A percentile compares a stretch with the other conserved stretches of the same genome.
Conservation (phyloP, 1,140 invertebrate genomes). For the Carcinoscorpius rotundicauda region DNA sequence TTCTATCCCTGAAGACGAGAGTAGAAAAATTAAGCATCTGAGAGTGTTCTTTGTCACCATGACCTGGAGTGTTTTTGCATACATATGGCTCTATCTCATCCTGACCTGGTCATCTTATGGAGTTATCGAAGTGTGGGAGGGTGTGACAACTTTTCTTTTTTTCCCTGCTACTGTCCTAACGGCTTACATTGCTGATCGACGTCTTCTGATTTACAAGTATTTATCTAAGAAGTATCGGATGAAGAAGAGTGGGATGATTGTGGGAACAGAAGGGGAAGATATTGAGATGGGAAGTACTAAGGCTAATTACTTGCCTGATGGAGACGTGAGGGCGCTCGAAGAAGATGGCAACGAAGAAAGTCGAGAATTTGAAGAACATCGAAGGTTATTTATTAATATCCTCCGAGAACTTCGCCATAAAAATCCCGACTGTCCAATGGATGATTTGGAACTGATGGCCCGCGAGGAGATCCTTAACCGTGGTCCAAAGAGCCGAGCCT, state of each 20-base stretch:
- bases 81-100: constrained; percentile 98
- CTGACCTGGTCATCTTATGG: constrained; percentile 70
- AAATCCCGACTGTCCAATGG: constrained; percentile 67
- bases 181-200: constrained; percentile 87
- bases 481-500: constrained; percentile 89
- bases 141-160: constrained; percentile 83
- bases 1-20: constrained; percentile 46
- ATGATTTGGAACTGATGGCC: constrained; percentile 84
- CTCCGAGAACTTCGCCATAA: constrained; percentile 76
- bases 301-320: constrained; percentile 29
- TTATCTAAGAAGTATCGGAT: constrained; percentile 76
- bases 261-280: constrained; percentile 54
- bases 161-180: constrained; percentile 91
- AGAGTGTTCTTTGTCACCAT: constrained; percentile 96
- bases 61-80: constrained; percentile 94
- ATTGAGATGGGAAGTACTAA: constrained; percentile 52
- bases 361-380: constrained; percentile 76
- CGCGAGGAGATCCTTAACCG: constrained; percentile 82
- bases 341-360: constrained; percentile 55
- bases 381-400: constrained; percentile 81
- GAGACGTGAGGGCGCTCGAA: constrained; percentile 33
- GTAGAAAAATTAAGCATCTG: constrained; percentile 70
- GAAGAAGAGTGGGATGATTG: constrained; percentile 77
- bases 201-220: constrained; percentile 80
- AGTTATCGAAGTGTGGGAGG: constrained; percentile 48